Evolutionary conservation across 2,888 invertebrate genomes (phyloP).

Genomic region (Melitaea athalia): DNA sequence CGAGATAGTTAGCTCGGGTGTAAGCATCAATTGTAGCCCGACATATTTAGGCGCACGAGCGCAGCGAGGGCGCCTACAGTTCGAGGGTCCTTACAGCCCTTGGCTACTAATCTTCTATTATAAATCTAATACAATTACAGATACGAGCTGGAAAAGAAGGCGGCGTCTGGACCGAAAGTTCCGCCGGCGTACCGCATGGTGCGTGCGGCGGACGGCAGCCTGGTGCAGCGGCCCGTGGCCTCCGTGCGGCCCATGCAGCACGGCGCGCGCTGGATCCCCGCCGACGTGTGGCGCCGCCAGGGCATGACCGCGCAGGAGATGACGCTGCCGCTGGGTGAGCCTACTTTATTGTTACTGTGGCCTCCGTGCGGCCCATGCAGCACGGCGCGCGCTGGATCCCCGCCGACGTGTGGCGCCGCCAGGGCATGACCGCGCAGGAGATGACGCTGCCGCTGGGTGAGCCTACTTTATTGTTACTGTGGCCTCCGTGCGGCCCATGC

Average conservation of each 20-base stretch:
- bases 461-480: no score
- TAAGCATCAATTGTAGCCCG: no score
- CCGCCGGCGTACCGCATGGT: slow-evolving; percentile 83
- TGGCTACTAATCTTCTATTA: no score
- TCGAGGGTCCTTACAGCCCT: no score
- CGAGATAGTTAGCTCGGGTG: no score
- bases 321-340: slow-evolving; percentile 88
- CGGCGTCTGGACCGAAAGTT: slow-evolving; percentile 85
- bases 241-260: slow-evolving; percentile 92
- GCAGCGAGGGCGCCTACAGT: no score
- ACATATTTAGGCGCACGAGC: no score
- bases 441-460: slow-evolving; percentile 91
- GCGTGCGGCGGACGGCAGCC: slow-evolving; percentile 84
- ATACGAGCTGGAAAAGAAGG: slow-evolving; percentile 97
- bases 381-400: slow-evolving; percentile 90
- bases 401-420: slow-evolving; percentile 94
- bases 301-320: slow-evolving; percentile 98
- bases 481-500: no score
- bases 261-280: slow-evolving; percentile 90
- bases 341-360: no score
- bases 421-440: slow-evolving; percentile 97
- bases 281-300: slow-evolving; percentile 95
- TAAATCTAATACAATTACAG: slow-evolving; percentile 61
- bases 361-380: no score
- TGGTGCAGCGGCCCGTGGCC: slow-evolving; percentile 86